Base-by-base conservation (phyloP, 2,113 vertebrate genomes). In the Cyanoramphus novaezelandiae region DNA sequence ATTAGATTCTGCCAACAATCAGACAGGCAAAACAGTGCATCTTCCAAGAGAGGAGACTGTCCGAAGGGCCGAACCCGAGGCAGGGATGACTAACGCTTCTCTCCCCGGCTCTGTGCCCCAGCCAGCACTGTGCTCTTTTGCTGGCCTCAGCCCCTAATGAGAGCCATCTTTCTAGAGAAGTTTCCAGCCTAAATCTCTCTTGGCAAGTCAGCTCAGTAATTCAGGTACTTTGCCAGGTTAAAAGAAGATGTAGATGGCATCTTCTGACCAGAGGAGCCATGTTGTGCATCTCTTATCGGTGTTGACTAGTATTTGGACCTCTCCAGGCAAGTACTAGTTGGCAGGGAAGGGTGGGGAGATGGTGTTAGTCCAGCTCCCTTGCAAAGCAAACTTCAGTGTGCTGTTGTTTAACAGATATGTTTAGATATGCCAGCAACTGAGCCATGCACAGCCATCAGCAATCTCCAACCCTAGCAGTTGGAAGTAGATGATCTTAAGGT, bases 91-190 rank as follows among this genome's bases (percentile, higher is more conserved):
- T 31, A 85, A 82, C 18, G 3, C 55, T 75, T 53, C 92, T 81
- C 69, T 92, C 62, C 75, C 29, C 72, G 67, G 39, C 82, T 24
- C 64, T 62, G 71, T 78, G 88, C 64, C 85, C 85, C 87, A 81
- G 82, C 86, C 95, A 96, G 80, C 85, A 47, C 6, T 53, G 37
- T 93, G 90, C 90, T 92, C n/a, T 78, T 78, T 29, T 60, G 27
- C 64, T 74, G 75, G n/a, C 74, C 43, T 57, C 75, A 63, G 44
- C 76, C 71, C 68, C 64, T 95, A 91, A 92, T 62, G 59, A 92
- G 84, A 96, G 68, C 89, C 88, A 92, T 96, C 90, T 96, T 97
- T 83, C 71, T 94, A 60, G 55, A 83, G 82, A 86, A 23, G 69
- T 57, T 96, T 90, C 90, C 82, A 86, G 50, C 88, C 64, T 90